A percentile compares a stretch with the other conserved stretches of the same genome.
phyloP scores from a whole-genome alignment of 1,140 invertebrate genomes.

The Drosophila simulans region DNA sequence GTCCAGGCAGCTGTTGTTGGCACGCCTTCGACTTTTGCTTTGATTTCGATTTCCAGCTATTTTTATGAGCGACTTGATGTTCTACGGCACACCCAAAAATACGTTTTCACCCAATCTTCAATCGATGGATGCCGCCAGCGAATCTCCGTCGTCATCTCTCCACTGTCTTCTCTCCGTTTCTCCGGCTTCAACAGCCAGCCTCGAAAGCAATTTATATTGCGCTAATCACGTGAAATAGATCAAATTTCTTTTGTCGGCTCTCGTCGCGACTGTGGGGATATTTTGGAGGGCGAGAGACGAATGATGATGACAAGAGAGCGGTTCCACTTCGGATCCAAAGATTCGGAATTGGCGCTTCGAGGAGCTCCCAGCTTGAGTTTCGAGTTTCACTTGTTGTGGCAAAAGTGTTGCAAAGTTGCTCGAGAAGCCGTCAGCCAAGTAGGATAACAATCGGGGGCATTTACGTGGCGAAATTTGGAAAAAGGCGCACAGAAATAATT shows the following conservation, averaged over 20 bases:
- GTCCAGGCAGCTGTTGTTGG: slow-evolving; percentile 1
- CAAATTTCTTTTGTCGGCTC: slow-evolving; percentile 74
- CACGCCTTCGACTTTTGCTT: slow-evolving; percentile 22
- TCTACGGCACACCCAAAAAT: slow-evolving; percentile 57
- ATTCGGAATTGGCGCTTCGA: slow-evolving; percentile 24
- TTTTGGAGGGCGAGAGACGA: not conserved
- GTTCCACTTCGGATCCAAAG: slow-evolving; percentile 16
- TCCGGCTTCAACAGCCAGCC: slow-evolving; percentile 1
- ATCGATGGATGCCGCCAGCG: slow-evolving; percentile 55
- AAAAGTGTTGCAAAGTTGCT: slow-evolving; percentile 35
- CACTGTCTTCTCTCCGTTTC: slow-evolving; percentile 16
- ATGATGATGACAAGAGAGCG: slow-evolving; percentile 25
- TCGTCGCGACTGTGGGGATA: not conserved
- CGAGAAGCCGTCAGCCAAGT: slow-evolving; percentile 25
- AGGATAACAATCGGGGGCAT: slow-evolving; percentile 33
- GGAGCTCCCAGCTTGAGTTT: slow-evolving; percentile 5
- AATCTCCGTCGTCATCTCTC: slow-evolving; percentile 28
- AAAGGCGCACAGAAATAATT: not conserved
- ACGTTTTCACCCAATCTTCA: slow-evolving; percentile 75
- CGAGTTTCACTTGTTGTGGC: slow-evolving; percentile 37
- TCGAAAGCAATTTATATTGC: slow-evolving; percentile 72
- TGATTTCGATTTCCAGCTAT: not conserved
- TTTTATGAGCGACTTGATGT: slow-evolving; percentile 24
- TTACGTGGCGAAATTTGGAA: slow-evolving; percentile 17
- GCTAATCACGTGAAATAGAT: slow-evolving; percentile 80